These are phyloP conservation scores for Cyaniris semiargus DNA, from an alignment of 2,888 invertebrate species.

Conservation along the genomic window DNA sequence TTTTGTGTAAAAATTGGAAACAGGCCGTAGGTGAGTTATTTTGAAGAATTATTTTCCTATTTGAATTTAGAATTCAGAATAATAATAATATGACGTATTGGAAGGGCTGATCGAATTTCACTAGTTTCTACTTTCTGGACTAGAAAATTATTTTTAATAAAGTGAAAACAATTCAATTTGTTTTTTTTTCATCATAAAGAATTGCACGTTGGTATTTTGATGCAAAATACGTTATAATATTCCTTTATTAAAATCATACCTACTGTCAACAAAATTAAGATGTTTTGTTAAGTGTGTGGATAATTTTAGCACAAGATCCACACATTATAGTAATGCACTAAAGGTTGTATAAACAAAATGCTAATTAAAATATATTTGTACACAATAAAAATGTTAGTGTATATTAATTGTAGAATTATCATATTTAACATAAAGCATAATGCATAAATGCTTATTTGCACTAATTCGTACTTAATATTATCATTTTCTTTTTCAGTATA, in stretches of 20 bases:
- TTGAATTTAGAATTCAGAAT: background rate
- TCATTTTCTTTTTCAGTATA: conserved; percentile 30
- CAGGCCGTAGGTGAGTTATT: background rate
- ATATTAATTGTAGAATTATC: too few species aligned
- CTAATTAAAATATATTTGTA: background rate
- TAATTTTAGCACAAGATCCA: conserved; percentile 23
- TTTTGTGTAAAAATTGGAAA: background rate
- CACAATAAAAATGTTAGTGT: too few species aligned
- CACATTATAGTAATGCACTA: too few species aligned
- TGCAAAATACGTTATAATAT: too few species aligned
- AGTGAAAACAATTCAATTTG: too few species aligned
- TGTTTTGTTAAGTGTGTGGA: background rate
- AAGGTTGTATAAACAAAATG: background rate
- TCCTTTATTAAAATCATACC: too few species aligned
- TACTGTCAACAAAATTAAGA: background rate
- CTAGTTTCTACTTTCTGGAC: background rate
- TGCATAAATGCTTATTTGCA: too few species aligned
- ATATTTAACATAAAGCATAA: too few species aligned
- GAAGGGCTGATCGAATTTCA: background rate
- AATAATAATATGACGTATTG: background rate
- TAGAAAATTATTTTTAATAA: background rate
- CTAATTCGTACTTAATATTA: too few species aligned
- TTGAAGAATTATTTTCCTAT: background rate
- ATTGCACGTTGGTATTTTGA: too few species aligned
- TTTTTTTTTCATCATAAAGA: too few species aligned